Percentiles rank a stretch among this genome's conserved stretches.
Conservation (phyloP, 2,888 invertebrate species). For the Synergus itoensis region DNA sequence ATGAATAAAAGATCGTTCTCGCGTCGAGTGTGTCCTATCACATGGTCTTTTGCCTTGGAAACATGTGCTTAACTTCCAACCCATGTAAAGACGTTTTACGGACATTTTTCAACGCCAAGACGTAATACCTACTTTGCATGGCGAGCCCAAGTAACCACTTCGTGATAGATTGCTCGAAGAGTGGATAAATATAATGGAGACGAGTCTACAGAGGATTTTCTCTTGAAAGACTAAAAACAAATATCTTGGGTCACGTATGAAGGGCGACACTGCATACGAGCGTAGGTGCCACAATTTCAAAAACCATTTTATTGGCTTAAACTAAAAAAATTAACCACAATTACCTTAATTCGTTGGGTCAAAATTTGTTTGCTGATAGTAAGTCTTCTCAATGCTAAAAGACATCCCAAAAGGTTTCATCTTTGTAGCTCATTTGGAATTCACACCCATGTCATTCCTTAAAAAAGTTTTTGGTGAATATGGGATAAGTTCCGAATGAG, state of each 20-base stretch:
- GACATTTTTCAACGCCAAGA: slow-evolving; percentile 13
- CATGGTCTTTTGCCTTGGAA: neutral
- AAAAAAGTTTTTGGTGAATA: too few relatives aligned
- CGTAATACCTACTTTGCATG: slow-evolving; percentile 5
- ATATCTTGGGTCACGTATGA: neutral
- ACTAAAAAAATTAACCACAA: too few relatives aligned
- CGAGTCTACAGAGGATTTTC: neutral
- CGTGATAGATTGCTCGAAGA: neutral
- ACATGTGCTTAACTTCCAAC: slow-evolving; percentile 18
- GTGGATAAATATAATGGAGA: slow-evolving; percentile 9
- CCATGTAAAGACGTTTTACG: neutral
- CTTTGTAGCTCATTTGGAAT: too few relatives aligned
- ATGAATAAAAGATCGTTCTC: slow-evolving; percentile 70
- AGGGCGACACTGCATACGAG: too few relatives aligned
- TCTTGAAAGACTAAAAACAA: neutral
- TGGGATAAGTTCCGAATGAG: too few relatives aligned
- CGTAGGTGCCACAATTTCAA: too few relatives aligned
- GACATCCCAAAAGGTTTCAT: too few relatives aligned
- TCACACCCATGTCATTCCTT: too few relatives aligned
- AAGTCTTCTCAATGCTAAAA: too few relatives aligned
- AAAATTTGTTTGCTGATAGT: too few relatives aligned
- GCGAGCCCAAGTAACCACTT: neutral
- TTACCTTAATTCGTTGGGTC: too few relatives aligned
- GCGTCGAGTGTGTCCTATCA: slow-evolving; percentile 22
- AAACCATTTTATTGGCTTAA: too few relatives aligned